These are phyloP conservation scores for Chironomus riparius DNA, from an alignment of 2,888 invertebrate species.

Conservation along the genomic window DNA sequence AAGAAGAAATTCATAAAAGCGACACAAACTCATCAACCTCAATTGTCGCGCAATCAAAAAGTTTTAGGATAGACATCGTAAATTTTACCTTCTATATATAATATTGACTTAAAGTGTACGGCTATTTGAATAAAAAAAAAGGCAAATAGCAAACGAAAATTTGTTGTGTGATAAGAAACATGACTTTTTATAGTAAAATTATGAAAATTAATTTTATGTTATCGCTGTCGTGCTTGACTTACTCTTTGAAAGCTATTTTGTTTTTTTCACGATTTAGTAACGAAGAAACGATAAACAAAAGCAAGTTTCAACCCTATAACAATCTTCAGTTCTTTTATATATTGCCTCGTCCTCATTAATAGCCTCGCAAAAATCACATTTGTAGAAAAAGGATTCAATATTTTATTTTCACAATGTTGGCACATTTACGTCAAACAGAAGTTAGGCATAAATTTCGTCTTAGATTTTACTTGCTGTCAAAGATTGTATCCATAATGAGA, in stretches of 20 bases:
- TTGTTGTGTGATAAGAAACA: conserved; percentile 23
- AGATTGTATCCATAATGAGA: no score
- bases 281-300: no score
- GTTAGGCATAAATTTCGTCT: no score
- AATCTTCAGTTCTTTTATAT: no score
- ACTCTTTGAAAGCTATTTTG: neutral
- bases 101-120: no score
- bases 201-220: conserved; percentile 27
- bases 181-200: conserved; percentile 24
- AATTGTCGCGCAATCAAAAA: neutral
- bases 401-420: no score
- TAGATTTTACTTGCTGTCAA: no score
- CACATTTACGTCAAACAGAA: no score
- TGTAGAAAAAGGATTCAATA: no score
- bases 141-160: neutral
- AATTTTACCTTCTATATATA: neutral
- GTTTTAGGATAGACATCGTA: neutral
- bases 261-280: neutral
- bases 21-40: conserved; percentile 25
- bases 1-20: neutral
- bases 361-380: neutral
- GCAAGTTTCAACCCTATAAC: no score
- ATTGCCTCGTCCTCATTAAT: conserved; percentile 3
- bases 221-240: conserved; percentile 1
- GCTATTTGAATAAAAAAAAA: neutral